Conservation (phyloP, 1,140 invertebrate genomes). For the Drosophila kurseongensis region DNA sequence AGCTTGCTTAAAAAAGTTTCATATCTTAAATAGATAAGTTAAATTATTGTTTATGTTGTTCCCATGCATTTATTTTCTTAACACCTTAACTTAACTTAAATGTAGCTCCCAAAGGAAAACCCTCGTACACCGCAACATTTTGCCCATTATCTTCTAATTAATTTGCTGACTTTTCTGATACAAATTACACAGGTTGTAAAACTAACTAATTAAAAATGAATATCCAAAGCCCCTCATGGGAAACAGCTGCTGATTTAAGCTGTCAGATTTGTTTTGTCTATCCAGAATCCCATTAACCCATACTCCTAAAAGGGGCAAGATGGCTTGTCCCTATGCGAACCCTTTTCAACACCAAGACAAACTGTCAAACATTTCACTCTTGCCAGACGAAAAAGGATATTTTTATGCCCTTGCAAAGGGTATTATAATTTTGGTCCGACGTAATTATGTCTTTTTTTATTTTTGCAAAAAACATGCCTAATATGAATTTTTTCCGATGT, state of each 20-base stretch:
- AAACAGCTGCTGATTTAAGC: conserved; percentile 36
- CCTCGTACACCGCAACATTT: not conserved
- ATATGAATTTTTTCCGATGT: too few species aligned
- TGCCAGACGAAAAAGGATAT: not conserved
- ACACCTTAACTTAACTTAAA: not conserved
- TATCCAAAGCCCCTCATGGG: conserved; percentile 1
- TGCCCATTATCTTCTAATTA: conserved; percentile 15
- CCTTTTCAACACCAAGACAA: conserved; percentile 69
- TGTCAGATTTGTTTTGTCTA: conserved; percentile 51
- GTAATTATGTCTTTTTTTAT: too few species aligned
- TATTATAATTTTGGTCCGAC: too few species aligned
- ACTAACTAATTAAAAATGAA: conserved; percentile 45
- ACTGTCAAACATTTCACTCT: conserved; percentile 61
- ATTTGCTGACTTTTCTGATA: conserved; percentile 4
- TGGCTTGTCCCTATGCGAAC: conserved; percentile 42
- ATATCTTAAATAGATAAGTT: too few species aligned
- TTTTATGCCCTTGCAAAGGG: too few species aligned
- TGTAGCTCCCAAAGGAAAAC: not conserved
- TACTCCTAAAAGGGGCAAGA: conserved; percentile 6
- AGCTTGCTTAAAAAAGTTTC: too few species aligned
- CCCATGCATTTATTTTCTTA: too few species aligned
- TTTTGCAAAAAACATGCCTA: too few species aligned
- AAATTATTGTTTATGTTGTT: too few species aligned
- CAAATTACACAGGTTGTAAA: conserved; percentile 1
- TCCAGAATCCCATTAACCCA: conserved; percentile 37